Percentiles rank a stretch among this genome's conserved stretches.
phyloP scores from a whole-genome alignment of 2,888 invertebrate genomes.

The Rotaria macrura region DNA sequence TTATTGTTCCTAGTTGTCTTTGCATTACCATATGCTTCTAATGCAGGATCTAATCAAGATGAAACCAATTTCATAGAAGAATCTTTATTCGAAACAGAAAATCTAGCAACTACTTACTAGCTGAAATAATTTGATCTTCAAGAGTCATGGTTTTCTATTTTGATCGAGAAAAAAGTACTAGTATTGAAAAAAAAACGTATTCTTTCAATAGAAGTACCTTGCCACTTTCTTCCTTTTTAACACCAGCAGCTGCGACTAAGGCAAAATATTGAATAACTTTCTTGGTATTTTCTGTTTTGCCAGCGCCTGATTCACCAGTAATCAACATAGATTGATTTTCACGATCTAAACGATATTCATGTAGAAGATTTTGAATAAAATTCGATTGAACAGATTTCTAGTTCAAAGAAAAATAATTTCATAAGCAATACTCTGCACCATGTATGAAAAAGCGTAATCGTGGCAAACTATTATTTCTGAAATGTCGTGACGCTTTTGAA shows the following conservation, averaged over 20 bases:
- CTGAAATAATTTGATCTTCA: slow-evolving; percentile 99
- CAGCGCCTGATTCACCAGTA: slow-evolving; percentile 89
- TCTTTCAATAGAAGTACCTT: slow-evolving; percentile 34
- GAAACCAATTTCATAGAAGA: not conserved
- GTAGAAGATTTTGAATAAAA: too few relatives aligned
- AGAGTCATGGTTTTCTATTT: slow-evolving; percentile 46
- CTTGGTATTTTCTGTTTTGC: slow-evolving; percentile 99
- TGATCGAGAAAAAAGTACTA: not conserved
- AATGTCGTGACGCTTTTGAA: too few relatives aligned
- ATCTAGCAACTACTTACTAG: slow-evolving; percentile 48
- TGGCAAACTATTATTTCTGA: too few relatives aligned
- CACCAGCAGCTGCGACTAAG: slow-evolving; percentile 57
- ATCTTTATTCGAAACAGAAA: not conserved
- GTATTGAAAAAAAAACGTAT: not conserved
- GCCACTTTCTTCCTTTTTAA: slow-evolving; percentile 38
- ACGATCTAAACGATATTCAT: slow-evolving; percentile 35
- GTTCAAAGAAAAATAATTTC: too few relatives aligned
- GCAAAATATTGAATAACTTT: slow-evolving; percentile 98
- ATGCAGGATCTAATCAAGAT: slow-evolving; percentile 39
- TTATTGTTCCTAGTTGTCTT: slow-evolving; percentile 76
- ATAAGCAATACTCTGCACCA: too few relatives aligned
- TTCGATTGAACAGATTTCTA: too few relatives aligned
- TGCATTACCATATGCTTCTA: slow-evolving; percentile 47
- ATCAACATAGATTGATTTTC: slow-evolving; percentile 44
- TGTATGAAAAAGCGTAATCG: too few relatives aligned